Evolutionary conservation across 1,140 invertebrate species (phyloP), one percentile per base, ranked within the genome.

Genomic region (Grapholita molesta): DNA sequence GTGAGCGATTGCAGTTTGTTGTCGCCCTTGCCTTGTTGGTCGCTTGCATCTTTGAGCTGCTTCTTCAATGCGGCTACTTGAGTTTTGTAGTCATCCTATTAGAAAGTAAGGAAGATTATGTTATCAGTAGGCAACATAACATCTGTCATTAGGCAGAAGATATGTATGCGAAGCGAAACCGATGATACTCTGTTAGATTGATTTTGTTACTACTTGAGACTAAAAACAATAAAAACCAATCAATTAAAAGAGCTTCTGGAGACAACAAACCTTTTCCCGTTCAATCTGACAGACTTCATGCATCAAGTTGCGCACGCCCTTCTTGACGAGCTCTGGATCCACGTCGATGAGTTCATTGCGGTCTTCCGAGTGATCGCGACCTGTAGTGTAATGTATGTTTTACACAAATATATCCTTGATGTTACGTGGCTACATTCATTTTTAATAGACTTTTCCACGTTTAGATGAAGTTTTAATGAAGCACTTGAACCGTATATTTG

Each of bases 271-370:
- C 83, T 95, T 95, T 86, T 98, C 97, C 21, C 97, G 93, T 90
- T 98, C 97, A 64, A 97, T 95, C 85, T 96, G 95, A 0, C 96
- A 97, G 30, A 98, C 95, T 93, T 97, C 97, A 79, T 97, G 96
- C 96, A 98, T 97, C 15, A 98, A 93, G 79, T 95, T 96, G 67
- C 97, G 92, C 0, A 98, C 95, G 7, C 97, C 97, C 88, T 97
- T 97, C 75, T 97, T 94, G 28, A 98, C 95, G 52, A 95, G 86
- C 88, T 98, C 97, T 0, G 97, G 97, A 86, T 98, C 97, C 0
- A 98, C 94, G 76, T 98, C 97, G 23, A 94, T 89, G 32, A 95
- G 92, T 8, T 93, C 86, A 73, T 94, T 93, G 79, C 93, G 84
- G 64, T 92, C 94, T 71, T 92, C 94, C 0, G 89, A 90, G 57